A percentile compares a stretch with the other conserved stretches of the same genome.
Conservation (phyloP, 2,113 vertebrate genomes). For the Corythornis vintsioides region DNA sequence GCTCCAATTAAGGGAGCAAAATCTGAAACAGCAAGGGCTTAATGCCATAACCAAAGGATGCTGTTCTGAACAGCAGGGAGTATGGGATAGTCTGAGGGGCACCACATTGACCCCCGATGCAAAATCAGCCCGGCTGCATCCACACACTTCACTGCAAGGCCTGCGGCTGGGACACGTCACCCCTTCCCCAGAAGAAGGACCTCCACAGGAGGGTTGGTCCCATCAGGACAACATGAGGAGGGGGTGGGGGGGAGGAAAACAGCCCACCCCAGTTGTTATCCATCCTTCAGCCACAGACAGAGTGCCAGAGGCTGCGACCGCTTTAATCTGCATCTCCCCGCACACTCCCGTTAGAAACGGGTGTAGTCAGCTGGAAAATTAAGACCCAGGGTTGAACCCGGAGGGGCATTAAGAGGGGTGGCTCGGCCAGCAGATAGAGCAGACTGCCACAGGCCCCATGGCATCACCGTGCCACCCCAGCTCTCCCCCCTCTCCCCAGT, state of each 20-base stretch:
- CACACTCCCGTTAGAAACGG: fast-evolving
- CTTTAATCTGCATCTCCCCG: background rate
- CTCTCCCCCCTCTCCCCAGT: background rate
- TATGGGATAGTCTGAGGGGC: background rate
- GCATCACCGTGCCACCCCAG: background rate
- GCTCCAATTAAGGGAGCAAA: background rate
- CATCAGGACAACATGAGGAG: background rate
- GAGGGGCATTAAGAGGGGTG: background rate
- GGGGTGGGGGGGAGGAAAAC: no score
- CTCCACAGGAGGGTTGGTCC: background rate
- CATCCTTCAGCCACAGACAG: background rate
- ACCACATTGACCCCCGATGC: fast-evolving
- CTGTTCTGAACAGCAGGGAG: fast-evolving
- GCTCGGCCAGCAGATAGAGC: background rate
- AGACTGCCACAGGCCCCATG: background rate
- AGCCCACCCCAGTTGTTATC: background rate
- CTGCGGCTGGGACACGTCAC: fast-evolving
- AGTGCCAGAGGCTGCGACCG: background rate
- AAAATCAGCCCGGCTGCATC: background rate
- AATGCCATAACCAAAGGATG: background rate
- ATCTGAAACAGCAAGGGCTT: background rate
- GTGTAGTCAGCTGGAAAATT: background rate
- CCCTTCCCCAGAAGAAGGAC: background rate
- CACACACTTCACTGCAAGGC: no score
- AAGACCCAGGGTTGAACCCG: background rate